A percentile compares a stretch with the other conserved stretches of the same genome.
These are phyloP conservation scores for Axis porcinus DNA, from an alignment of 2,113 vertebrate genomes.

Conservation along the genomic window DNA sequence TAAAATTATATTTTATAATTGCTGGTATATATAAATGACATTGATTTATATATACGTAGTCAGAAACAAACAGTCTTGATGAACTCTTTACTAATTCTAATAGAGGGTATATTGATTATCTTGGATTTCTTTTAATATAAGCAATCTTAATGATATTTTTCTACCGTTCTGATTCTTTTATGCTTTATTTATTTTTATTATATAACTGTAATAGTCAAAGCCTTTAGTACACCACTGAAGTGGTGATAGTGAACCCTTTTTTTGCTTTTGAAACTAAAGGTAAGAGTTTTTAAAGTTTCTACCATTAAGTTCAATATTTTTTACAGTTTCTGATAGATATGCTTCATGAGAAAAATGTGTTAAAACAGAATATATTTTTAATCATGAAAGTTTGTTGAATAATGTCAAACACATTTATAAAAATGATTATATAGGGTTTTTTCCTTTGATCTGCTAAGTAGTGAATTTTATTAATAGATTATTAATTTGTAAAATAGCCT, in stretches of 20 bases:
- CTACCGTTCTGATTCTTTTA: neutral
- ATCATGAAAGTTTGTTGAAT: neutral
- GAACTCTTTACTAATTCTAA: conserved; percentile 42
- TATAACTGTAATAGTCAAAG: neutral
- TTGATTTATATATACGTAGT: conserved; percentile 39
- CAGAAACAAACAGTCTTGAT: conserved; percentile 12
- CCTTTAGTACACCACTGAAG: neutral
- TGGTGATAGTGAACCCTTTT: neutral
- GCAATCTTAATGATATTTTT: neutral
- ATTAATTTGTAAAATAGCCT: neutral
- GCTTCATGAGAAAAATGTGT: neutral
- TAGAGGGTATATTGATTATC: neutral
- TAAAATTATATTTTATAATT: conserved; percentile 9
- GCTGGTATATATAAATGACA: neutral
- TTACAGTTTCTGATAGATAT: neutral
- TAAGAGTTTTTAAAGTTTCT: neutral
- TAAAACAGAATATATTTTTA: neutral
- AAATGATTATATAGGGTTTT: neutral
- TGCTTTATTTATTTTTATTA: neutral
- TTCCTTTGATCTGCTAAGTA: conserved; percentile 7
- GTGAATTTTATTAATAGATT: conserved; percentile 23
- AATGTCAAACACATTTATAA: neutral
- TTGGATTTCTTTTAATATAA: neutral
- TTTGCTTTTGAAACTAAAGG: neutral
- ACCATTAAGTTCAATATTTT: neutral